Conservation (phyloP, 2,113 vertebrate species). For the Ammospiza nelsoni region DNA sequence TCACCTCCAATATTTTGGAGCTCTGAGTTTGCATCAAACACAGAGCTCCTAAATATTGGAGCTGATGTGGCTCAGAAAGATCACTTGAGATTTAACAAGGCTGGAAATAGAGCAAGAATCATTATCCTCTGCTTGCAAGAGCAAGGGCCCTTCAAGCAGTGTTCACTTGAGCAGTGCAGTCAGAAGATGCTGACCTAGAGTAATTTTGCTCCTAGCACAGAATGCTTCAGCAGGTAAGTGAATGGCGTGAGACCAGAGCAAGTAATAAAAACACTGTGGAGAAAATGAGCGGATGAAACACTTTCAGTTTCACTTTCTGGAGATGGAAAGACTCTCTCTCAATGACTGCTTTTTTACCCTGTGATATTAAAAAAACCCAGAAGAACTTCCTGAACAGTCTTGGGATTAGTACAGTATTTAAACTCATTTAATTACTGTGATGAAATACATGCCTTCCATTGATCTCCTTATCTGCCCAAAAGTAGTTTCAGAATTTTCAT, state of each 20-base stretch:
- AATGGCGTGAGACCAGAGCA: neutral
- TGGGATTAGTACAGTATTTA: conserved; percentile 41
- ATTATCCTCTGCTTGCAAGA: neutral
- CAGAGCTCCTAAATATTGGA: neutral
- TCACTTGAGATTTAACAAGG: neutral
- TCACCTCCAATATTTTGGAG: neutral
- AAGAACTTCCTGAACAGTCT: neutral
- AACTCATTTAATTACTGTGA: conserved; percentile 54
- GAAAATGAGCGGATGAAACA: neutral
- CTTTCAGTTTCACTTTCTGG: neutral
- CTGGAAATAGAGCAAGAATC: neutral
- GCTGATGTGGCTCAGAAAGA: neutral
- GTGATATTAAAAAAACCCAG: neutral
- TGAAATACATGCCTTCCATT: conserved; percentile 46
- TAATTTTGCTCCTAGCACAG: neutral
- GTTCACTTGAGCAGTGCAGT: neutral
- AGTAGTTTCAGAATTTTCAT: conserved; percentile 55
- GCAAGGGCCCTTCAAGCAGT: neutral
- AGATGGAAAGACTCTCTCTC: neutral
- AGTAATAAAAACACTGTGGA: neutral
- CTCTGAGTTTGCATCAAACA: neutral
- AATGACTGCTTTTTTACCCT: neutral
- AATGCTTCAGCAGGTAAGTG: neutral
- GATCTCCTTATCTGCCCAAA: conserved; percentile 29
- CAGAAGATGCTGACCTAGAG: neutral